These are phyloP conservation scores for Coturnix japonica DNA, from an alignment of 2,113 vertebrate genomes.

Conservation along the genomic window DNA sequence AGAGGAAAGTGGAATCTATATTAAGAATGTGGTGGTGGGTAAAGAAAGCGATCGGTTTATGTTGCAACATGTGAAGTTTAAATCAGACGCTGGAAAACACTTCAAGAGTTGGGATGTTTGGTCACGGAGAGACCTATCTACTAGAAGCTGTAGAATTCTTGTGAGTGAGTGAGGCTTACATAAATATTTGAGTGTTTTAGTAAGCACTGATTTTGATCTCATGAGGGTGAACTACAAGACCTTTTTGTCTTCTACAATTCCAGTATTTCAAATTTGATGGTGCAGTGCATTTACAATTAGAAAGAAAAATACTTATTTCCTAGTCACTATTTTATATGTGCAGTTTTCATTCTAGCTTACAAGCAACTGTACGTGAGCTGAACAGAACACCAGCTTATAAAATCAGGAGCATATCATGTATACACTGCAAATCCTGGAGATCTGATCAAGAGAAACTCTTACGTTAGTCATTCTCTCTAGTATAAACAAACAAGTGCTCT, in stretches of 20 bases:
- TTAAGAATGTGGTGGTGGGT: background rate
- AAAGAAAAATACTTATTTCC: background rate
- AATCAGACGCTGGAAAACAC: background rate
- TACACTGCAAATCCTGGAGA: background rate
- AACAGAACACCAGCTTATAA: background rate
- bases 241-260: background rate
- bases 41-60: background rate
- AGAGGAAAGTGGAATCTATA: background rate
- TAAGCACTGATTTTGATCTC: background rate
- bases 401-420: background rate
- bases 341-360: background rate
- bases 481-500: background rate
- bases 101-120: background rate
- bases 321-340: background rate
- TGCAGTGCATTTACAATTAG: background rate
- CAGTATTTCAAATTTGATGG: background rate
- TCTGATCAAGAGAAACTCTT: background rate
- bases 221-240: background rate
- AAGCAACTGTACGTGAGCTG: background rate
- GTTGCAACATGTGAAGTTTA: background rate
- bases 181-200: background rate
- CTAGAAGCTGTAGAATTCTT: background rate
- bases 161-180: background rate
- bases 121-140: background rate
- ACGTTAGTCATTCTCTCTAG: background rate